These are phyloP conservation scores for Lepus timidus DNA, from an alignment of 2,113 vertebrate species.

Conservation along the genomic window DNA sequence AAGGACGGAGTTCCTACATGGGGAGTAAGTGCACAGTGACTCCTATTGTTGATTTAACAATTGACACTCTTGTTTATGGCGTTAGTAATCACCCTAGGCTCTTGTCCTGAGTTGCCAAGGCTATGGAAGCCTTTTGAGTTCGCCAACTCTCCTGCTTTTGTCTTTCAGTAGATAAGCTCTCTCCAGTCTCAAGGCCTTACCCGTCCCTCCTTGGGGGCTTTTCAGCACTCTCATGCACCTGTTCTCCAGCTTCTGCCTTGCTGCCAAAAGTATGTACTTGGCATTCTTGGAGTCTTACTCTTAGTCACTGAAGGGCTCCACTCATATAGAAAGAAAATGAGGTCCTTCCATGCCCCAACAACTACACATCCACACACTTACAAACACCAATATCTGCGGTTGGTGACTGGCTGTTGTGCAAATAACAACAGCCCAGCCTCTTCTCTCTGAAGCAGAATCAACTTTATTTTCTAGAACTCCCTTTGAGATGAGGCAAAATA, in stretches of 20 bases:
- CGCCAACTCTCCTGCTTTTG: neutral
- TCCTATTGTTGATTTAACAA: too few relatives aligned
- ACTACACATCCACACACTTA: too few relatives aligned
- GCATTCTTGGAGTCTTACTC: neutral
- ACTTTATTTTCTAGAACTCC: neutral
- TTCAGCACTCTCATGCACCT: neutral
- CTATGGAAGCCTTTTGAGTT: too few relatives aligned
- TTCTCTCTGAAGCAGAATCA: neutral
- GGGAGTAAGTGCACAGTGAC: too few relatives aligned
- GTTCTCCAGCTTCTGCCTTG: neutral
- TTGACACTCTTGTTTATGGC: too few relatives aligned
- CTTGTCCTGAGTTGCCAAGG: too few relatives aligned
- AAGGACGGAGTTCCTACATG: too few relatives aligned
- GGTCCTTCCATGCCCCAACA: neutral
- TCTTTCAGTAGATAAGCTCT: neutral
- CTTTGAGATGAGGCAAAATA: neutral
- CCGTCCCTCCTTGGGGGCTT: neutral
- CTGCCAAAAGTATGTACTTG: neutral
- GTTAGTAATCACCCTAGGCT: too few relatives aligned
- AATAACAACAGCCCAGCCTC: neutral
- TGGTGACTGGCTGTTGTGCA: neutral
- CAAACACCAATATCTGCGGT: neutral
- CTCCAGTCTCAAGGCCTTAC: rapidly evolving
- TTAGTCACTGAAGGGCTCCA: neutral
- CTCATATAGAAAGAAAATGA: neutral